Conservation (phyloP, 64 coral and sea anemone genomes). For the Trachythela sp. region DNA sequence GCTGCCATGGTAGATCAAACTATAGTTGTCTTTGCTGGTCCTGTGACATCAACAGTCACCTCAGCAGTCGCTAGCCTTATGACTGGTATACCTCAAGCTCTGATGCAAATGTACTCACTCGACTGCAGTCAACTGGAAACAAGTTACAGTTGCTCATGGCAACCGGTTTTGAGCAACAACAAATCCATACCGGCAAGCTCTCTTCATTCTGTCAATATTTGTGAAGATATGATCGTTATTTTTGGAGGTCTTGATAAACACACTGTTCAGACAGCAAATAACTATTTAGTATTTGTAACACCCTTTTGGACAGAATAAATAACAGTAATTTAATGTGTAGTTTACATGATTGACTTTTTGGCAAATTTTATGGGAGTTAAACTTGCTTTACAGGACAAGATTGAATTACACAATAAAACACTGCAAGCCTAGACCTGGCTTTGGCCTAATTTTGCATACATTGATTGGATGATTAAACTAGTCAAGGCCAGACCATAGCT, state of each 20-base stretch:
- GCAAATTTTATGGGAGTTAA: no score
- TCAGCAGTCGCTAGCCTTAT: not conserved
- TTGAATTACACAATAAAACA: no score
- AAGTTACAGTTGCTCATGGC: not conserved
- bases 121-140: not conserved
- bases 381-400: no score
- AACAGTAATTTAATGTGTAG: no score
- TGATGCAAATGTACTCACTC: not conserved
- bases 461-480: no score
- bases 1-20: slow-evolving; percentile 58
- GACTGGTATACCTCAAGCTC: not conserved
- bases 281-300: not conserved
- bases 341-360: no score
- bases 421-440: no score
- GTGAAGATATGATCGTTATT: slow-evolving; percentile 1
- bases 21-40: slow-evolving; percentile 54
- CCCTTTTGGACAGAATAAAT: not conserved
- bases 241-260: not conserved
- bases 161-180: not conserved
- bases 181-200: not conserved
- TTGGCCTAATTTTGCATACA: no score
- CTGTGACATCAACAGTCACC: not conserved
- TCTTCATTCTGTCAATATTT: not conserved
- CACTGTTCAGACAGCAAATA: not conserved
- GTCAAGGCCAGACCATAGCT: no score